Percentiles rank a stretch among this genome's conserved stretches.
Conservation (phyloP, 1,140 invertebrate genomes). For the Druon quercuslanigerum region DNA sequence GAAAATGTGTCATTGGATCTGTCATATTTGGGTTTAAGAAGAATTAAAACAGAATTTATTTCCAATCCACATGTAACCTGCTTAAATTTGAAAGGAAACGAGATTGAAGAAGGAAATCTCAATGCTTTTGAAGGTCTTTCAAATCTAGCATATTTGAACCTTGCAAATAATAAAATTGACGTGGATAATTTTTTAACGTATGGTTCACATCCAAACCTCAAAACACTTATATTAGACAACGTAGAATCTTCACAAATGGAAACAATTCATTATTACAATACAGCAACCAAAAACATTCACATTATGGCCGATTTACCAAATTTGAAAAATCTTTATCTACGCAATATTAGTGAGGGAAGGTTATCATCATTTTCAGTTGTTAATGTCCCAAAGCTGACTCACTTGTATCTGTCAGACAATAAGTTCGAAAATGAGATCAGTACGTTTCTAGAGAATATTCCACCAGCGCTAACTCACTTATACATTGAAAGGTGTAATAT, state of each 20-base stretch:
- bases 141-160: conserved; percentile 37
- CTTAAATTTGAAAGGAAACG: conserved; percentile 32
- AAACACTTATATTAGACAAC: conserved; percentile 30
- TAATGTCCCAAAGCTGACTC: conserved; percentile 14
- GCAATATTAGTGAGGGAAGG: background rate
- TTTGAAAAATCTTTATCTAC: conserved; percentile 21
- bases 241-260: background rate
- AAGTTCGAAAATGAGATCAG: background rate
- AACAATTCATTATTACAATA: background rate
- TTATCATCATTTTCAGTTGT: background rate
- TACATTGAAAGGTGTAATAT: background rate
- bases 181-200: conserved; percentile 3
- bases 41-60: conserved; percentile 32
- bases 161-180: conserved; percentile 35
- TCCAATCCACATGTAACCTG: conserved; percentile 11
- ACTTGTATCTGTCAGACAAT: conserved; percentile 31
- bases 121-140: conserved; percentile 11
- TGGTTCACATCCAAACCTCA: background rate
- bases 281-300: too few relatives aligned
- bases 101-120: conserved; percentile 16
- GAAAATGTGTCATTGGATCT: conserved; percentile 34
- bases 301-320: background rate
- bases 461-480: background rate
- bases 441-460: background rate
- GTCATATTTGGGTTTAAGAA: conserved; percentile 31